Conservation (phyloP, 2,888 invertebrate genomes). For the Lumbricus terrestris region DNA sequence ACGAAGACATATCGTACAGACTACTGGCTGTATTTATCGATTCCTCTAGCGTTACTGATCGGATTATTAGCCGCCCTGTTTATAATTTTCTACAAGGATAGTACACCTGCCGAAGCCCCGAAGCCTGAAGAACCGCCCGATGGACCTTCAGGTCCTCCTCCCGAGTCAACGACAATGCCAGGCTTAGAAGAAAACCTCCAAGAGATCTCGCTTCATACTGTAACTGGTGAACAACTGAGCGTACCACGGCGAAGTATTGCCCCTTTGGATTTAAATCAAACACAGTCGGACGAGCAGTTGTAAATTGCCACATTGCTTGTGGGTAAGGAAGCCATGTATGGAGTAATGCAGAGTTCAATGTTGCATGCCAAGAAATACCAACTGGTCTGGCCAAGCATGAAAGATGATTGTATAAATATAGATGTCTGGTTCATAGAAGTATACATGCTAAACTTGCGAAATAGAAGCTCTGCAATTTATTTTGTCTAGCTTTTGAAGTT, state of each 20-base stretch:
- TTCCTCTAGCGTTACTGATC: neutral
- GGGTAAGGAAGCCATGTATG: neutral
- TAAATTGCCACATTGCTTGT: neutral
- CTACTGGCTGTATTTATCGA: neutral
- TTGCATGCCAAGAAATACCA: neutral
- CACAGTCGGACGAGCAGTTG: neutral
- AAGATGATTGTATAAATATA: neutral
- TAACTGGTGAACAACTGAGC: neutral
- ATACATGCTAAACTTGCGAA: neutral
- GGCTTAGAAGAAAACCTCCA: neutral
- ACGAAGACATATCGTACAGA: neutral
- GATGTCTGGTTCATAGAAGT: neutral
- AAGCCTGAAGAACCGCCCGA: neutral
- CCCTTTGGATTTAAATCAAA: neutral
- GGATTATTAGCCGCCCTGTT: neutral
- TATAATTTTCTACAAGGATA: neutral
- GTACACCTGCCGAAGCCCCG: neutral
- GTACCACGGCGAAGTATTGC: neutral
- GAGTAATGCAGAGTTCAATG: neutral
- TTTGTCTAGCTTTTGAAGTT: neutral
- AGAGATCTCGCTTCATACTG: neutral
- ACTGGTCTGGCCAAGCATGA: neutral
- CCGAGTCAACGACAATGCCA: neutral
- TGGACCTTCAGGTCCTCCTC: neutral
- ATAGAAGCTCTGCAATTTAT: neutral